phyloP scores from a whole-genome alignment of 2,797 vertebrate species.

The Picus viridis region DNA sequence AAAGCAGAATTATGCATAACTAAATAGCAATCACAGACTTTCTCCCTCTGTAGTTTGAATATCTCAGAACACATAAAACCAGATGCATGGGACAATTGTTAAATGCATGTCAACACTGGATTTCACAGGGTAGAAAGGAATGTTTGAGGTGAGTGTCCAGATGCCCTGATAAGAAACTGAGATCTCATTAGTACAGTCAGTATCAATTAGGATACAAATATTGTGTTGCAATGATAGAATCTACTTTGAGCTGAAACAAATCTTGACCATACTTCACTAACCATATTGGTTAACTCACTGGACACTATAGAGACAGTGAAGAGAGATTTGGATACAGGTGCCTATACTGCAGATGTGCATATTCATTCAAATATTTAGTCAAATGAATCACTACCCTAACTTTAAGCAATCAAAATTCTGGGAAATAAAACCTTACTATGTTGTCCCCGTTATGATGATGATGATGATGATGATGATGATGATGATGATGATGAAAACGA shows the following conservation, averaged over 20 bases:
- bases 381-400: not conserved
- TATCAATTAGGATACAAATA: not conserved
- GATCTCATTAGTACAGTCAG: not conserved
- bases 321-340: not conserved
- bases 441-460: no score
- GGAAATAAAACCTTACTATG: not conserved
- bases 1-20: not conserved
- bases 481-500: no score
- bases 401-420: not conserved
- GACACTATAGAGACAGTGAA: not conserved
- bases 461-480: no score
- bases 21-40: not conserved
- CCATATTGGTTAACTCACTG: not conserved
- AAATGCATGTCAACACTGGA: not conserved
- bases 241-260: not conserved
- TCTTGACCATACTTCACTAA: not conserved
- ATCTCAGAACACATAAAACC: not conserved
- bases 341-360: not conserved
- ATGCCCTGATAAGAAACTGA: not conserved
- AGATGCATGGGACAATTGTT: not conserved
- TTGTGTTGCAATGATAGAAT: not conserved
- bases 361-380: not conserved
- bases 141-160: not conserved
- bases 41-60: not conserved
- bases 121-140: not conserved